Evolutionary conservation across 1,140 invertebrate species (phyloP).

Genomic region (Aethina tumida): DNA sequence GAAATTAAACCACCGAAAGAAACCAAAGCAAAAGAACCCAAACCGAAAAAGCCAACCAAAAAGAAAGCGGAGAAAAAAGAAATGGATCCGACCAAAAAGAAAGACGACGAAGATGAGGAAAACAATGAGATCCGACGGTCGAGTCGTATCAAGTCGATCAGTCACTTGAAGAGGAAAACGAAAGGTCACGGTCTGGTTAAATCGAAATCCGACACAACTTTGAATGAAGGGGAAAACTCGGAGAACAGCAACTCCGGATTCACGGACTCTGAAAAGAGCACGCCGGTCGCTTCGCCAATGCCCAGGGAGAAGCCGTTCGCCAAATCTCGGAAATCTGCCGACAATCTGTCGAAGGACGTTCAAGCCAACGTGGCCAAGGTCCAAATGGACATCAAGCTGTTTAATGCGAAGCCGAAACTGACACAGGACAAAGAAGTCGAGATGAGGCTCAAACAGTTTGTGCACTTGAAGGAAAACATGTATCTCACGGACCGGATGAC

Average conservation of each 20-base stretch:
- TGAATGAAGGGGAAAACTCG: conserved; percentile 31
- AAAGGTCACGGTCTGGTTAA: conserved; percentile 46
- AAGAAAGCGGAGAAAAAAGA: conserved; percentile 3
- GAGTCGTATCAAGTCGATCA: conserved; percentile 48
- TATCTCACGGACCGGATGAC: conserved; percentile 71
- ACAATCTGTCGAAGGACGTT: conserved; percentile 63
- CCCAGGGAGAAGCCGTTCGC: conserved; percentile 7
- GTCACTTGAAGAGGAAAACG: conserved; percentile 43
- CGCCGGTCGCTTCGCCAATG: conserved; percentile 9
- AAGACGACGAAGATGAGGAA: conserved; percentile 8
- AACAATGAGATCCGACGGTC: conserved; percentile 37
- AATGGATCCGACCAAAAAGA: conserved; percentile 11
- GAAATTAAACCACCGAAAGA: conserved; percentile 3
- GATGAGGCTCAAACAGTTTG: conserved; percentile 66
- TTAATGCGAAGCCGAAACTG: too few relatives aligned
- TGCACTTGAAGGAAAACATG: conserved; percentile 72
- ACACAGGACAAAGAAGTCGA: conserved; percentile 47
- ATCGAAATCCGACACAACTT: conserved; percentile 16
- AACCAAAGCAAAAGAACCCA: conserved; percentile 2
- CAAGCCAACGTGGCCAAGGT: conserved; percentile 59
- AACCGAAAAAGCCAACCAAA: conserved; percentile 1
- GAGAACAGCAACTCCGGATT: conserved; percentile 12
- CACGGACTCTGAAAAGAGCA: conserved; percentile 22
- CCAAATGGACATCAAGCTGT: conserved; percentile 34
- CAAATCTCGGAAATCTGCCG: conserved; percentile 15